These are phyloP conservation scores for Arrhopalites spinosus DNA, from an alignment of 2,888 invertebrate species.

Conservation along the genomic window DNA sequence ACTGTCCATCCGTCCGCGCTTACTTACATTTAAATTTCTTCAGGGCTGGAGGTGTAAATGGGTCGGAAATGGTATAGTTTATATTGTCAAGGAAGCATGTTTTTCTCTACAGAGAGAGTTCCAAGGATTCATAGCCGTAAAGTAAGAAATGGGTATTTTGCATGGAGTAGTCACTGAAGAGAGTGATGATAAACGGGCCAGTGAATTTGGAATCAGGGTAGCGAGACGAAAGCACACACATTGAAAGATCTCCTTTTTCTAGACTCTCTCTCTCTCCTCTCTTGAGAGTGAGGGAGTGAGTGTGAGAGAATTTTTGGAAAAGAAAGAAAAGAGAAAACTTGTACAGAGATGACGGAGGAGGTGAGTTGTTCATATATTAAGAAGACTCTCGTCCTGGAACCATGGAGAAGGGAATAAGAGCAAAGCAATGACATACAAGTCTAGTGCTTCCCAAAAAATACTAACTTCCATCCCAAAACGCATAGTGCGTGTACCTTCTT, in stretches of 20 bases:
- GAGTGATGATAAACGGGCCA: slow-evolving; percentile 13
- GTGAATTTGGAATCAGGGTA: slow-evolving; percentile 2
- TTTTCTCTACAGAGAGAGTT: no score
- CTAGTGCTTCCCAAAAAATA: no score
- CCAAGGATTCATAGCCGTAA: no score
- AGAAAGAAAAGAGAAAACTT: neutral
- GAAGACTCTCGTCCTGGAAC: neutral
- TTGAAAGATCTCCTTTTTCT: neutral
- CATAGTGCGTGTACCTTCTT: neutral
- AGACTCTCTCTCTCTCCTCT: neutral
- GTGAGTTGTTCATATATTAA: neutral
- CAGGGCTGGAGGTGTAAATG: no score
- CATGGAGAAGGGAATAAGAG: neutral
- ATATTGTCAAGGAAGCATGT: no score
- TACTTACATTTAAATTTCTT: no score
- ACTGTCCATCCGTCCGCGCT: no score
- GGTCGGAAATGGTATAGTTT: no score
- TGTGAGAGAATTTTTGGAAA: neutral
- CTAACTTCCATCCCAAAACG: no score
- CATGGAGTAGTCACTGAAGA: slow-evolving; percentile 5
- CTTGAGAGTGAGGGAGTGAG: neutral
- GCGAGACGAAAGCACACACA: neutral
- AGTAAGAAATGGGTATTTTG: neutral
- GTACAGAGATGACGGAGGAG: neutral
- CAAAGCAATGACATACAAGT: no score